phyloP scores from a whole-genome alignment of 2,888 invertebrate genomes.

The Drosophila aldrichi region DNA sequence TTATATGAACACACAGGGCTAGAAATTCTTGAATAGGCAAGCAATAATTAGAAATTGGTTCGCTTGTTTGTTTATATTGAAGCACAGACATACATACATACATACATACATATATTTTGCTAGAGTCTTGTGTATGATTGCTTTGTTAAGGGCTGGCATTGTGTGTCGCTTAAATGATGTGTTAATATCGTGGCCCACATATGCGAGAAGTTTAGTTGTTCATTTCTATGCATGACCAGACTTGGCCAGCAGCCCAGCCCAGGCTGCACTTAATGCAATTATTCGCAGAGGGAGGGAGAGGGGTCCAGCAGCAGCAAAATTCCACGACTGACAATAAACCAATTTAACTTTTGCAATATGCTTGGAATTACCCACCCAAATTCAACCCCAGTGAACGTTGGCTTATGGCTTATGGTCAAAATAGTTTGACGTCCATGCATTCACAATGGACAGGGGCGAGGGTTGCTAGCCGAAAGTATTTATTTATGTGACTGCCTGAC shows the following conservation, averaged over 20 bases:
- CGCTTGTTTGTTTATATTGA: constrained; percentile 38
- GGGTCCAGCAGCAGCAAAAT: constrained; percentile 39
- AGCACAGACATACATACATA: neutral
- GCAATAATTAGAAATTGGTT: constrained; percentile 75
- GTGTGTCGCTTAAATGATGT: constrained; percentile 67
- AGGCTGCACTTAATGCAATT: constrained; percentile 71
- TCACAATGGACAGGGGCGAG: constrained; percentile 39
- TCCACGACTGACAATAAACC: constrained; percentile 72
- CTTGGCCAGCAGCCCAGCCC: constrained; percentile 1
- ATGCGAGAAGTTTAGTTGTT: constrained; percentile 59
- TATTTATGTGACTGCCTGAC: constrained; percentile 61
- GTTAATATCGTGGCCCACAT: constrained; percentile 60
- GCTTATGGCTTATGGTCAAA: constrained; percentile 58
- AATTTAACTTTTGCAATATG: constrained; percentile 84
- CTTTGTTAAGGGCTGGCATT: constrained; percentile 56
- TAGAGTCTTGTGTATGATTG: constrained; percentile 45
- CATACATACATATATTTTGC: neutral
- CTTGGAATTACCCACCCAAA: constrained; percentile 71
- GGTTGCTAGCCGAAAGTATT: constrained; percentile 45
- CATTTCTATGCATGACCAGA: constrained; percentile 77
- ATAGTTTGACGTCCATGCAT: constrained; percentile 57
- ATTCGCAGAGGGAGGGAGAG: too few relatives aligned
- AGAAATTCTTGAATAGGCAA: constrained; percentile 44
- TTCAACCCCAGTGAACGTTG: constrained; percentile 11
- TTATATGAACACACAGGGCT: constrained; percentile 41